Evolutionary conservation across 2,113 vertebrate genomes (phyloP).

Genomic region (Puffinus mauretanicus): DNA sequence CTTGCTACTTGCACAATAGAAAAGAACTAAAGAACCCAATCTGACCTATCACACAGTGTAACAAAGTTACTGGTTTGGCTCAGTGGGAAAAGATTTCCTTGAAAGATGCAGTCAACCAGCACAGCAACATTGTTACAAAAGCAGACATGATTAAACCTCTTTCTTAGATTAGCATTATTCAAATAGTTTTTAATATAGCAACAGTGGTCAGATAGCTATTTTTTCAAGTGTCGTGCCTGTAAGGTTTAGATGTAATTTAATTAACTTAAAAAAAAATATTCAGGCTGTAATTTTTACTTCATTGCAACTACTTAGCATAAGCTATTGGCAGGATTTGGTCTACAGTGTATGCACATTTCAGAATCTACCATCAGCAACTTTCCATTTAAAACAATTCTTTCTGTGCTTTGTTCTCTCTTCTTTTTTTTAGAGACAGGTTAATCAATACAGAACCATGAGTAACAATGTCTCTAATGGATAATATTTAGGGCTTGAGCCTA

Average conservation of each 20-base stretch:
- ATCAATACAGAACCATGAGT: not conserved
- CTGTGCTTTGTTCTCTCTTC: not conserved
- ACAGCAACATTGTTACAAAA: not conserved
- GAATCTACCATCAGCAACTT: not conserved
- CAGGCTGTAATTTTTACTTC: not conserved
- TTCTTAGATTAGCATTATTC: not conserved
- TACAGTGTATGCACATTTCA: not conserved
- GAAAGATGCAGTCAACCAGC: not conserved
- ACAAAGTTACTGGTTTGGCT: not conserved
- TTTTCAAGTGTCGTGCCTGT: not conserved
- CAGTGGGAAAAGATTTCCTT: not conserved
- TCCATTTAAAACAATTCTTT: not conserved
- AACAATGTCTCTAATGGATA: not conserved
- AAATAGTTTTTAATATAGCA: no score
- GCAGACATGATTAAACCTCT: not conserved
- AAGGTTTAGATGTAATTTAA: not conserved
- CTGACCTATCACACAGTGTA: not conserved
- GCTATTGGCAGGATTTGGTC: not conserved
- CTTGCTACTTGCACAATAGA: not conserved
- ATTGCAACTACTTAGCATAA: not conserved
- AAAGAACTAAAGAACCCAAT: not conserved
- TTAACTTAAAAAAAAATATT: not conserved
- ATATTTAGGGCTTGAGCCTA: not conserved
- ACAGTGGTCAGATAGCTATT: not conserved
- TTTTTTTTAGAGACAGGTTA: not conserved